Conservation (phyloP, 1,140 invertebrate genomes). For the Dufourea novaeangliae region DNA sequence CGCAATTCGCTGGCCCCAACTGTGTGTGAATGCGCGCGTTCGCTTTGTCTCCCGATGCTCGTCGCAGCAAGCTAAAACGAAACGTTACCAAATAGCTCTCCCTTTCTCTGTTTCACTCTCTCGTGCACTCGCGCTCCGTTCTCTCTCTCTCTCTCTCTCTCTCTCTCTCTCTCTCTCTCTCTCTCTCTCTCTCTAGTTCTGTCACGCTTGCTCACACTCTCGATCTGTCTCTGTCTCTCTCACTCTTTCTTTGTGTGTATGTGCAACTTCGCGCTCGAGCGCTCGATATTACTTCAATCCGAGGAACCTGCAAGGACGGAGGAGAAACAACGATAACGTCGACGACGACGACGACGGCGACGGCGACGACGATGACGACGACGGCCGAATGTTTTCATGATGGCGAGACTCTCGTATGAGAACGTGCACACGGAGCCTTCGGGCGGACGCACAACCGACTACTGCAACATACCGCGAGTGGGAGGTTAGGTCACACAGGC, state of each 20-base stretch:
- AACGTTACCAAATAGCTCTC: conserved; percentile 37
- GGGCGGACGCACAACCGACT: conserved; percentile 62
- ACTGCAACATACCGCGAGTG: conserved; percentile 19
- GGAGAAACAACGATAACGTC: conserved; percentile 67
- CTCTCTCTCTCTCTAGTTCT: conserved; percentile 7
- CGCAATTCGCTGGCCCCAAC: conserved; percentile 34
- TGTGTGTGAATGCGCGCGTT: conserved; percentile 35
- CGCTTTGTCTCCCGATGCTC: conserved; percentile 50
- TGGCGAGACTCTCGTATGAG: conserved; percentile 66
- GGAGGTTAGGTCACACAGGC: conserved; percentile 24
- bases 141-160: background rate
- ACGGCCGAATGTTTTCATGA: conserved; percentile 75
- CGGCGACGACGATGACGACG: no score
- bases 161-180: conserved; percentile 22
- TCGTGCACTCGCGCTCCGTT: conserved; percentile 22
- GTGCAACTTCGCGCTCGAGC: conserved; percentile 41
- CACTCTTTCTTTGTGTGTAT: conserved; percentile 14
- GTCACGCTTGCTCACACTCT: conserved; percentile 31
- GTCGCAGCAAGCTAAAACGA: conserved; percentile 44
- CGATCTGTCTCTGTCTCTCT: background rate
- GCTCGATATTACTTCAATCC: conserved; percentile 63
- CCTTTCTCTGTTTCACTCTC: conserved; percentile 17
- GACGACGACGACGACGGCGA: conserved; percentile 64
- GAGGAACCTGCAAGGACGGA: conserved; percentile 62
- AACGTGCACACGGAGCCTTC: conserved; percentile 54